phyloP scores from a whole-genome alignment of 30 jellyfish, hydroid and myxozoan genomes.

The Phacellophora camtschatica region DNA sequence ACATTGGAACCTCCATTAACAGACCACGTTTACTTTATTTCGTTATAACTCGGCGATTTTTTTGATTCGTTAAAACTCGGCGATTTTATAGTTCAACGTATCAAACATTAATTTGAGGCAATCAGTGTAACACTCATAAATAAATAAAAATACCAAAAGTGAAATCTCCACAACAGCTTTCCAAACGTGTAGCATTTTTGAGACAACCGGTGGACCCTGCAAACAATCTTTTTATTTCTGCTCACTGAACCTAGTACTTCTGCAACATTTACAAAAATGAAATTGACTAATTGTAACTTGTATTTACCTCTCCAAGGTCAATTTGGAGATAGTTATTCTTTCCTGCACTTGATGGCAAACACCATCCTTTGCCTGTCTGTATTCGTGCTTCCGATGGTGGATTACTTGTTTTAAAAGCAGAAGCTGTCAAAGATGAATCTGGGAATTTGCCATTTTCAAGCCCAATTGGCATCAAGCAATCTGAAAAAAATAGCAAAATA shows the following conservation, averaged over 20 bases:
- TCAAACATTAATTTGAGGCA: too few relatives aligned
- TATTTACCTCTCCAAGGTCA: conserved; percentile 51
- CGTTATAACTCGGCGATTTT: too few relatives aligned
- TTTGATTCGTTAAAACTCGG: too few relatives aligned
- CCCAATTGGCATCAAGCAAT: conserved; percentile 65
- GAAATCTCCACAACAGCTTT: too few relatives aligned
- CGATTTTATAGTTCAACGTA: too few relatives aligned
- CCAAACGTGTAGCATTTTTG: too few relatives aligned
- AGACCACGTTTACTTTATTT: too few relatives aligned
- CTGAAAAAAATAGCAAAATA: too few relatives aligned
- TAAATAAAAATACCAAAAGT: too few relatives aligned
- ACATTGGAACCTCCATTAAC: too few relatives aligned
- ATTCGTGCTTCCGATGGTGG: conserved; percentile 53
- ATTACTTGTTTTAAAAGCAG: not conserved
- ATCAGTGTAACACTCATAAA: too few relatives aligned
- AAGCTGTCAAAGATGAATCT: conserved; percentile 49
- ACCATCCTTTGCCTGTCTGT: conserved; percentile 42
- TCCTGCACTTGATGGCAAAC: conserved; percentile 1
- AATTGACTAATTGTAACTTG: not conserved
- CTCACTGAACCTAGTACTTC: not conserved
- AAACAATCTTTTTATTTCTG: not conserved
- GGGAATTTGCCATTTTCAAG: conserved; percentile 56
- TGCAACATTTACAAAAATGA: not conserved
- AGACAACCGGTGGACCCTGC: too few relatives aligned
- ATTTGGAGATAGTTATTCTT: conserved; percentile 48